These are phyloP conservation scores for Sebastes steindachneri DNA, from an alignment of 2,797 vertebrate species.

Conservation along the genomic window DNA sequence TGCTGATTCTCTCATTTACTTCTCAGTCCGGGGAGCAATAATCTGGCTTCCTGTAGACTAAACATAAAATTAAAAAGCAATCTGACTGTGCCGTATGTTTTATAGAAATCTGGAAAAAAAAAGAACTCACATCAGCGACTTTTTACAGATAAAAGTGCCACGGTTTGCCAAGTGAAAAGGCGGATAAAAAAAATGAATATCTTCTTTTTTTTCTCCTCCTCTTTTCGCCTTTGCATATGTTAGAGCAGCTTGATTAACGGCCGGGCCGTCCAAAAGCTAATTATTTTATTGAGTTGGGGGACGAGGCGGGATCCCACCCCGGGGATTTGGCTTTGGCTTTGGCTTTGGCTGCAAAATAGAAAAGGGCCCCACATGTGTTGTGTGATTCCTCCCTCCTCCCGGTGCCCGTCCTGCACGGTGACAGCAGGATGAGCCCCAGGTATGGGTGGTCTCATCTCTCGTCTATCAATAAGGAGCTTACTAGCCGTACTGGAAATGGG, in stretches of 20 bases:
- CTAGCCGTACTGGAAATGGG: slow-evolving; percentile 81
- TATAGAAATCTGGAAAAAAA: slow-evolving; percentile 72
- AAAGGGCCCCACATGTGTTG: slow-evolving; percentile 68
- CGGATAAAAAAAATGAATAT: slow-evolving; percentile 77
- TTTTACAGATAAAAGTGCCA: slow-evolving; percentile 83
- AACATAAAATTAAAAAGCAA: slow-evolving; percentile 88
- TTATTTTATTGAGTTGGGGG: slow-evolving; percentile 87
- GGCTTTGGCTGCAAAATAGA: slow-evolving; percentile 79
- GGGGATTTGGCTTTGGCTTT: slow-evolving; percentile 83
- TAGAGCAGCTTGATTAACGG: slow-evolving; percentile 85
- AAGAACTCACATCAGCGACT: slow-evolving; percentile 80
- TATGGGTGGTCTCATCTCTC: slow-evolving; percentile 87
- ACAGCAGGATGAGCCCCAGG: slow-evolving; percentile 84
- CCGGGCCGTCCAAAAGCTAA: slow-evolving; percentile 81
- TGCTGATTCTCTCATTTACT: slow-evolving; percentile 79
- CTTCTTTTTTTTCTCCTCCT: slow-evolving; percentile 47
- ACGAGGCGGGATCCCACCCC: slow-evolving; percentile 80
- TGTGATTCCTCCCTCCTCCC: slow-evolving; percentile 75
- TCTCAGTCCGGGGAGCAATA: slow-evolving; percentile 74
- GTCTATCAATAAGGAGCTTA: slow-evolving; percentile 88
- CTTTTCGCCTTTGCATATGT: slow-evolving; percentile 80
- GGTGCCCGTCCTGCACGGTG: slow-evolving; percentile 64
- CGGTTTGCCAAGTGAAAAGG: slow-evolving; percentile 72
- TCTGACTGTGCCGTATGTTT: slow-evolving; percentile 78
- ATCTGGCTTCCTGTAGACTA: slow-evolving; percentile 86